Base-by-base conservation (phyloP, 2,888 invertebrate genomes). In the Phoenoteleia sp. region DNA sequence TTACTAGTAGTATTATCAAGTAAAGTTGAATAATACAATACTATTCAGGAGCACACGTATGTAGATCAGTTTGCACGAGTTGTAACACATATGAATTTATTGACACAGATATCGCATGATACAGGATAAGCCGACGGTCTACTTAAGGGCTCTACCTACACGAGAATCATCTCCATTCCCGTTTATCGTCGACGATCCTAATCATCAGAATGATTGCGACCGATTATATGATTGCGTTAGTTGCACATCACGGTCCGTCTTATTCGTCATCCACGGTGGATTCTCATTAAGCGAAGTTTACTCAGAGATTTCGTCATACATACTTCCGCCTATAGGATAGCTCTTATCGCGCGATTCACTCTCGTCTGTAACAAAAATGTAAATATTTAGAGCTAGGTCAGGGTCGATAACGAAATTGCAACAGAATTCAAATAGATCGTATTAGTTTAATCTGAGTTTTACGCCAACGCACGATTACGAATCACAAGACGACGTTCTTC, bases 151-250 rank as follows among this genome's bases (percentile, higher is more conserved):
- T 62, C 93, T 87, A 88, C 93, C 93, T 91, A 93, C 93, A 90
- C 92, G 88, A 91, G 90, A 93, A 93, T 93, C 92, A 93, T 92
- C 91, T 92, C 90, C 87, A 92, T 92, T 93, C 88, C 82, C 88
- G 87, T 87, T 92, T 91, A 92, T 92, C 92, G 90, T 86, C 88
- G 91, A 90, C 92, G 90, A 92, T 92, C 91, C 89, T 88, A 90
- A 91, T 93, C 92, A 93, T 92, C 91, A 92, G 89, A 91, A 93
- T 93, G 92, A 93, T 93, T 93, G 92, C 90, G 84, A 87, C 88
- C 90, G 92, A 93, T 93, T 93, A 92, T 86, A 90, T 91, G 90
- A 92, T 93, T 93, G 91, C 92, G 91, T 92, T 92, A 92, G 89
- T 49, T 90, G 89, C 89, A 90, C 88, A 88, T 88, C 84, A 86